Conservation (phyloP, 2,113 vertebrate species). For the Aldabrachelys gigantea region DNA sequence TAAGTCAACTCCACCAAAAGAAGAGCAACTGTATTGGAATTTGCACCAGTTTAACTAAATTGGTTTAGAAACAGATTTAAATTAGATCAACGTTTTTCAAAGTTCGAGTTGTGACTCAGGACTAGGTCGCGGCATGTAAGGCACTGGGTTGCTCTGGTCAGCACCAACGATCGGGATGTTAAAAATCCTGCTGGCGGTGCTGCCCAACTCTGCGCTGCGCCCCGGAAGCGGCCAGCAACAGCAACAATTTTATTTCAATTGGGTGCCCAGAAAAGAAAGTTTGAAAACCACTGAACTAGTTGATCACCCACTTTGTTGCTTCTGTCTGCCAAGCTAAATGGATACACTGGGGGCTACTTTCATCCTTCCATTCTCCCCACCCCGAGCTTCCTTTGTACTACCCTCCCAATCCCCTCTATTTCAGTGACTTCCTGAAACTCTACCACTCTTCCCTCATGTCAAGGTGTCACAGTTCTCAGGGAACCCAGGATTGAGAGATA, state of each 20-base stretch:
- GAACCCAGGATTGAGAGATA: not conserved
- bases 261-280: no score
- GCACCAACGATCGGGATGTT: no score
- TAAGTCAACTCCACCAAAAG: not conserved
- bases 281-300: not conserved
- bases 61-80: not conserved
- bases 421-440: not conserved
- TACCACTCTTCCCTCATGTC: no score
- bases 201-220: no score
- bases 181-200: no score
- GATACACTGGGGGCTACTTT: not conserved
- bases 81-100: not conserved
- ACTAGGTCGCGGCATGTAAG: no score
- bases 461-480: not conserved
- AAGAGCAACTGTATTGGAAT: not conserved
- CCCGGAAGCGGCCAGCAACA: no score
- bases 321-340: not conserved
- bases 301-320: not conserved
- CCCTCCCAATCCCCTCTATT: not conserved
- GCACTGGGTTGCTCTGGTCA: no score
- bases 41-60: not conserved
- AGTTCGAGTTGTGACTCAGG: no score
- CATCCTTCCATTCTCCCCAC: not conserved
- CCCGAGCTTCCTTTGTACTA: not conserved
- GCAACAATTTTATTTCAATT: no score